Evolutionary conservation across 2,113 vertebrate genomes (phyloP).

Genomic region (Hassar affinis): DNA sequence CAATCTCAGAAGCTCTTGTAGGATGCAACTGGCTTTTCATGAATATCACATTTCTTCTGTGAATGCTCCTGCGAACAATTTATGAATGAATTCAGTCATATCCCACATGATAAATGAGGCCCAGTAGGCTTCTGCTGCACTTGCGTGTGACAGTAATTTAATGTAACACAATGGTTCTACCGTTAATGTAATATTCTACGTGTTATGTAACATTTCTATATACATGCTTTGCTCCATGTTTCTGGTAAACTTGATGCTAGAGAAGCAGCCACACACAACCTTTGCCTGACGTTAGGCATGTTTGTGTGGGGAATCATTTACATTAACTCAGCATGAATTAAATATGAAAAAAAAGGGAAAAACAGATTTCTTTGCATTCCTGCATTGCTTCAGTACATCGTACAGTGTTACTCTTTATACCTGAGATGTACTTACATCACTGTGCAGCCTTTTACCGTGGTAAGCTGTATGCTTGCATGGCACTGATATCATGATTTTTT

Average conservation of each 20-base stretch:
- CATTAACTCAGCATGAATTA: background rate
- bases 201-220: no score
- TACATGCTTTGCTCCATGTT: background rate
- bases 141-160: background rate
- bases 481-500: background rate
- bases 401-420: background rate
- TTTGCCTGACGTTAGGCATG: background rate
- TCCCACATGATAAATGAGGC: background rate
- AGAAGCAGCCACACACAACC: background rate
- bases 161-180: background rate
- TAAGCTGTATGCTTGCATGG: background rate
- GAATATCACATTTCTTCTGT: no score
- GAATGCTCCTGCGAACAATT: background rate
- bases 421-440: background rate
- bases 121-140: background rate
- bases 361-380: background rate
- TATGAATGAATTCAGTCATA: background rate
- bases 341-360: background rate
- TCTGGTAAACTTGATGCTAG: background rate
- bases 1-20: background rate
- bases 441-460: background rate
- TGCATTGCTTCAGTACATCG: background rate
- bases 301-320: background rate
- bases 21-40: background rate
- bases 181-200: background rate